phyloP scores from a whole-genome alignment of 2,797 vertebrate species.

The Neomorphus geoffroyi region DNA sequence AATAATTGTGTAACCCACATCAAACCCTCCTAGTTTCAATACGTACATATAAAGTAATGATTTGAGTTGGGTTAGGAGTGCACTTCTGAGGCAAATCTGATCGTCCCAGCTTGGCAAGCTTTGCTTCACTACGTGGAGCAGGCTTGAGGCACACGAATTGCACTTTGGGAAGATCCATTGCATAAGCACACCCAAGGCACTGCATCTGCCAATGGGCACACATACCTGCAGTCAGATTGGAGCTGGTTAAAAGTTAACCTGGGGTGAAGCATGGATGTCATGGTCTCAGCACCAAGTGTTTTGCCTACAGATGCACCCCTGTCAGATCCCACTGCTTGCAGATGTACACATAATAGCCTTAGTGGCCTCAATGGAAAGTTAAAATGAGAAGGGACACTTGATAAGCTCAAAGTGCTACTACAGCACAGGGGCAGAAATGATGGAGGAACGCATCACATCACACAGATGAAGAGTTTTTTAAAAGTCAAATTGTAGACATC shows the following conservation, averaged over 20 bases:
- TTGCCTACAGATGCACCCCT: accelerated
- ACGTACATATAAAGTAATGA: not conserved
- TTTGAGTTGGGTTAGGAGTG: not conserved
- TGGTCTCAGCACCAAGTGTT: not conserved
- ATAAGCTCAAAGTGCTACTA: not conserved
- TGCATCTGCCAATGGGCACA: not conserved
- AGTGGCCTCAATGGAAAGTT: not conserved
- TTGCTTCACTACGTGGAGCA: not conserved
- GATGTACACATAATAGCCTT: not conserved
- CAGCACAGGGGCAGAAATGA: not conserved
- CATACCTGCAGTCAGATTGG: not conserved
- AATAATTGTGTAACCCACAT: not conserved
- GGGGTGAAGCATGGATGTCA: not conserved
- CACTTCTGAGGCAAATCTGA: not conserved
- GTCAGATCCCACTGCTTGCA: not conserved
- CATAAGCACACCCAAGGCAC: not conserved
- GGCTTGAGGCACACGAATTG: not conserved
- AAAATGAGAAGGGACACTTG: not conserved
- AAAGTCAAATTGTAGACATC: not conserved
- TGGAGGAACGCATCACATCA: not conserved
- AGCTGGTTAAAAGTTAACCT: not conserved
- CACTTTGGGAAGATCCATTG: not conserved
- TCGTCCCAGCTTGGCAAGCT: not conserved
- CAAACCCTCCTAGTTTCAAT: not conserved
- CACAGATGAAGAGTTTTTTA: not conserved